Conservation (phyloP, 2,113 vertebrate genomes). For the Nothobranchius furzeri region DNA sequence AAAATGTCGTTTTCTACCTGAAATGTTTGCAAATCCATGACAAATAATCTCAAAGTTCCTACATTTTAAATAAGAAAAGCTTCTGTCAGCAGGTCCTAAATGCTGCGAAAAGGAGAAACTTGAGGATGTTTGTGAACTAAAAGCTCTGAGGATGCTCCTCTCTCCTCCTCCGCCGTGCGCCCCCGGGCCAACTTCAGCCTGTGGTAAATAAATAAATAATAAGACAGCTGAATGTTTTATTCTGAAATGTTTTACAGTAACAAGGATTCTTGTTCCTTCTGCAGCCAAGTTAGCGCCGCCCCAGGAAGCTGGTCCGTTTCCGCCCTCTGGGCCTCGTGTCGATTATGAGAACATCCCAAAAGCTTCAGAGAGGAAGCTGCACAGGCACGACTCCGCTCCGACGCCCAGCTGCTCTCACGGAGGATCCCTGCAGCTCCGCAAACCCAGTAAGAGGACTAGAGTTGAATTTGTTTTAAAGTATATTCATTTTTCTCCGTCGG, state of each 20-base stretch:
- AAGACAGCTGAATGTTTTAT: too few species aligned
- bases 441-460: slow-evolving; percentile 41
- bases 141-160: slow-evolving; percentile 3
- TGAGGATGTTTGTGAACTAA: neutral
- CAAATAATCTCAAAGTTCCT: too few species aligned
- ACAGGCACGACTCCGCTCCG: slow-evolving; percentile 53
- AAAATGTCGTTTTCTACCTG: too few species aligned
- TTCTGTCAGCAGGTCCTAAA: slow-evolving; percentile 19
- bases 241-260: too few species aligned
- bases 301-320: neutral
- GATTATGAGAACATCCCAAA: slow-evolving; percentile 88
- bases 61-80: too few species aligned
- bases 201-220: slow-evolving; percentile 19
- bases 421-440: slow-evolving; percentile 56
- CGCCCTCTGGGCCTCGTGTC: slow-evolving; percentile 32
- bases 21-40: neutral
- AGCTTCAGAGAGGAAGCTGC: slow-evolving; percentile 82
- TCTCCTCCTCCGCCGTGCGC: slow-evolving; percentile 16
- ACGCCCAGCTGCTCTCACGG: slow-evolving; percentile 73
- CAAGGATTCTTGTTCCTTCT: too few species aligned
- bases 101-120: slow-evolving; percentile 17
- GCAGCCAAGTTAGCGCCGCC: neutral
- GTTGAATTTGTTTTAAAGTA: too few species aligned
- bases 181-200: slow-evolving; percentile 14
- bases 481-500: too few species aligned